Conservation (phyloP, 2,888 invertebrate genomes). For the Agriopis aurantiaria region DNA sequence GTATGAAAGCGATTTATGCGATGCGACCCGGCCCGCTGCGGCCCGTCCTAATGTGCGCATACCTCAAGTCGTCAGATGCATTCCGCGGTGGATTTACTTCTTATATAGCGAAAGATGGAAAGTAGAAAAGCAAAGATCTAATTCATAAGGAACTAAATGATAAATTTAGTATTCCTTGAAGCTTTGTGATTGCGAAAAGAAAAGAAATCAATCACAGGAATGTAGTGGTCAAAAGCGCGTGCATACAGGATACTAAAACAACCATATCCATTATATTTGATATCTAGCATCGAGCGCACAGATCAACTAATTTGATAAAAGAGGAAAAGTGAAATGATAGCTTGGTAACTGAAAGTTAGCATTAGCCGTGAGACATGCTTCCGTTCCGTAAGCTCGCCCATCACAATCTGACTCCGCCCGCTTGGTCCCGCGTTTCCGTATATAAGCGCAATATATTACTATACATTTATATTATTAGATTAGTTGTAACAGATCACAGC, state of each 20-base stretch:
- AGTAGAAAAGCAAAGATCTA: background rate
- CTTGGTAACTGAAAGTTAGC: conserved; percentile 1
- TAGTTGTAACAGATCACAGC: conserved; percentile 84
- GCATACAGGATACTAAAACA: conserved; percentile 39
- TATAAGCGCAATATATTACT: conserved; percentile 40
- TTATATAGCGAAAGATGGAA: background rate
- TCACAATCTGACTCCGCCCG: conserved; percentile 37
- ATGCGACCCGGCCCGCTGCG: too few species aligned
- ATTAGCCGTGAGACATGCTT: background rate
- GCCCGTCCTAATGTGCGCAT: background rate
- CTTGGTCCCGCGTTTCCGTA: conserved; percentile 71
- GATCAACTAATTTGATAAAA: background rate
- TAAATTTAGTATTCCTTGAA: conserved; percentile 9
- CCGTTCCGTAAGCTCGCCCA: conserved; percentile 35
- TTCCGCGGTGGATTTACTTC: conserved; percentile 1
- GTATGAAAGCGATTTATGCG: too few species aligned
- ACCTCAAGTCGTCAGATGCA: background rate
- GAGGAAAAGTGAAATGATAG: background rate
- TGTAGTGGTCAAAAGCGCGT: background rate
- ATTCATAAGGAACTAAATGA: conserved; percentile 6
- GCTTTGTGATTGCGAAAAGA: background rate
- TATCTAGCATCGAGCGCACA: conserved; percentile 43
- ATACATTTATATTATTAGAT: conserved; percentile 58
- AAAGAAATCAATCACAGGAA: conserved; percentile 12
- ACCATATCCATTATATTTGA: conserved; percentile 49